Percentiles rank a stretch among this genome's conserved stretches.
These are phyloP conservation scores for Diarsia rubi DNA, from an alignment of 2,888 invertebrate species.

Conservation along the genomic window DNA sequence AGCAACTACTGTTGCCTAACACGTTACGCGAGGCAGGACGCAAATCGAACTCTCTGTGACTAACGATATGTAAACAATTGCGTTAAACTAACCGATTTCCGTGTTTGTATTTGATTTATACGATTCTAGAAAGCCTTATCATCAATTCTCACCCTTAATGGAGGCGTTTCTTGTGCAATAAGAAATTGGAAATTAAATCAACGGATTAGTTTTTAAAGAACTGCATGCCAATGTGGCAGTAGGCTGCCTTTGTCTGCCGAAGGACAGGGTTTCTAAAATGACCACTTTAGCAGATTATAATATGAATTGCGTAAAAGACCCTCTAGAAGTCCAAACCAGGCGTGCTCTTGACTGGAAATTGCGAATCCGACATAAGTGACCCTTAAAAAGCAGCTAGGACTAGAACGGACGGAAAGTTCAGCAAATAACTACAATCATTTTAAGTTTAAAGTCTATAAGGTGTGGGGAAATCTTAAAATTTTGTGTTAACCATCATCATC, in stretches of 20 bases:
- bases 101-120: not conserved
- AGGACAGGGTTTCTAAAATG: too few species aligned
- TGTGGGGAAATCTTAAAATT: too few species aligned
- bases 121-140: not conserved
- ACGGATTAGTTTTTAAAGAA: not conserved
- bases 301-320: too few species aligned
- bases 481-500: too few species aligned
- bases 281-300: too few species aligned
- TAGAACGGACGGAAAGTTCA: not conserved
- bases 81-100: conserved; percentile 4
- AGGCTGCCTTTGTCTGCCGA: not conserved
- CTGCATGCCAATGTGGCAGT: not conserved
- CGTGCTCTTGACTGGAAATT: not conserved
- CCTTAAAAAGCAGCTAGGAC: not conserved
- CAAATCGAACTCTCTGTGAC: conserved; percentile 27
- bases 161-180: not conserved
- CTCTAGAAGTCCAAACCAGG: not conserved
- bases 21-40: conserved; percentile 31
- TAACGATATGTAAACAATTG: conserved; percentile 38
- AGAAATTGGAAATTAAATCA: not conserved
- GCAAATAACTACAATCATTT: not conserved
- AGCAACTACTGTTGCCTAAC: conserved; percentile 25
- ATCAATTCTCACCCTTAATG: not conserved
- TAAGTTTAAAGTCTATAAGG: not conserved
- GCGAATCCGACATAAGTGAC: not conserved